Conservation (phyloP, 2,797 vertebrate species). For the Moxostoma hubbsi region DNA sequence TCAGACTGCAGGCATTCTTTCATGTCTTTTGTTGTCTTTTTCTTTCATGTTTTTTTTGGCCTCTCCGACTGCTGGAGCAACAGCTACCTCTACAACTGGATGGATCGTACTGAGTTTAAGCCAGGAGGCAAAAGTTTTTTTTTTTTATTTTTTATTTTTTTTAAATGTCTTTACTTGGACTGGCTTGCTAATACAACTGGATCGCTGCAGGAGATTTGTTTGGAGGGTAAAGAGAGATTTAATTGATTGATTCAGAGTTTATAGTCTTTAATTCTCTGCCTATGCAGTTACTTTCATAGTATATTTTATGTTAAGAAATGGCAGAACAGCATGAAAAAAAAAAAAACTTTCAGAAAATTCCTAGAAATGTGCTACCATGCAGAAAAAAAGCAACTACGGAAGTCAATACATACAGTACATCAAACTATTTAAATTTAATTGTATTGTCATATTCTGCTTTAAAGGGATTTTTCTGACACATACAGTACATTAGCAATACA, state of each 20-base stretch:
- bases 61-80: conserved; percentile 10
- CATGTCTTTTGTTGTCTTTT: conserved; percentile 8
- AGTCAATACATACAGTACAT: too few species aligned
- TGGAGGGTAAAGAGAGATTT: neutral
- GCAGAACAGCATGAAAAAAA: too few species aligned
- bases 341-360: too few species aligned
- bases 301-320: too few species aligned
- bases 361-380: too few species aligned
- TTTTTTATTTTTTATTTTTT: conserved; percentile 53
- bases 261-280: neutral
- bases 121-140: conserved; percentile 50
- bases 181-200: conserved; percentile 9
- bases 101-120: conserved; percentile 22
- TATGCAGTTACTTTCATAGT: too few species aligned
- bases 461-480: neutral
- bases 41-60: neutral
- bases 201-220: conserved; percentile 26
- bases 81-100: conserved; percentile 20
- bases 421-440: neutral
- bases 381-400: too few species aligned
- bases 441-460: neutral
- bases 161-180: conserved; percentile 17
- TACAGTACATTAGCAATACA: neutral
- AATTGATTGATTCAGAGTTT: too few species aligned
- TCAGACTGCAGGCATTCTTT: conserved; percentile 21